Base-by-base conservation (phyloP, 2,797 vertebrate species). In the Enteromius viviparus region DNA sequence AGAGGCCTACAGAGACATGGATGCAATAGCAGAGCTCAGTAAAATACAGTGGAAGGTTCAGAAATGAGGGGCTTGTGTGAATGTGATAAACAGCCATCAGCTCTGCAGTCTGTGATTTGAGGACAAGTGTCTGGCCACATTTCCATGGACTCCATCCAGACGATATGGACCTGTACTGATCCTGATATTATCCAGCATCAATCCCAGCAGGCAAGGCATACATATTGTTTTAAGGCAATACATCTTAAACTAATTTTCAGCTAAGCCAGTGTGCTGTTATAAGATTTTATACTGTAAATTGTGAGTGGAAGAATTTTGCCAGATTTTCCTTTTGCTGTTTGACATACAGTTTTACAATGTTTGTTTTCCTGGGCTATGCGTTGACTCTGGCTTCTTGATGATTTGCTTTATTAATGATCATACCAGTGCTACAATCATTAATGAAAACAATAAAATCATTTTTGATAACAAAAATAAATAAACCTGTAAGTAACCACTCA, bases 21-120 rank as follows among this genome's bases (percentile, higher is more conserved):
- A 80, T 82, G 76, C 80, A 84, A 89, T 87, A 76, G 66, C 87
- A 88, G 80, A 89, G 83, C 86, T 85, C 72, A 81, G 68, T 88
- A 85, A 90, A 89, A 83, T 85, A 86, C 80, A 88, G 86, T 82
- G 82, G 66, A 47, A 47, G 80, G 49, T 66, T 86, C 53, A 65
- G 82, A 93, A 94, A 94, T 93, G 84, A 84, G 91, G 85, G 89
- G 89, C 92, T 91, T 93, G 89, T 88, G 88, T 90, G 90, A 87
- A 87, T 84, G 53, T 82, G 86, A 92, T 91, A 94, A 94, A 94
- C 91, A 93, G 82, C 91, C 91, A 92, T 92, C 89, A 90, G 87
- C 91, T 85, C 37, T 85, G 76, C 78, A 88, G 89, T 90, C 88
- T 90, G 92, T 94, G 90, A 94, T 94, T 95, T 93, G 90, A 87